These are phyloP conservation scores for Andrena hattorfiana DNA, from an alignment of 2,888 invertebrate species.

Conservation along the genomic window DNA sequence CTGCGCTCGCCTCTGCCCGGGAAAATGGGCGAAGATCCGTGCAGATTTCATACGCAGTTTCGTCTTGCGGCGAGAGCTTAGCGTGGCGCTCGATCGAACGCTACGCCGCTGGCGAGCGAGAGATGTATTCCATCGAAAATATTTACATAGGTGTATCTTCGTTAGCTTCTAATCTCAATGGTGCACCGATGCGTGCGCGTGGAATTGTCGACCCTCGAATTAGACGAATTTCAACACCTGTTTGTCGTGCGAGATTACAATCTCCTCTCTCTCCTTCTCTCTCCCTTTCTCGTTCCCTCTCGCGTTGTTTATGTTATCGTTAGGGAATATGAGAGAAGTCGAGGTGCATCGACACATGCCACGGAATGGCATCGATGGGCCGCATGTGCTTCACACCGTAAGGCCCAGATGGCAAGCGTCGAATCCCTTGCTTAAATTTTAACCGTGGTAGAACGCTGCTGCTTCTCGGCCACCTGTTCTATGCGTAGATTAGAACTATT, in stretches of 20 bases:
- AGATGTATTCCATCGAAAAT: background rate
- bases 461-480: constrained; percentile 80
- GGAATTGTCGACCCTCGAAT: background rate
- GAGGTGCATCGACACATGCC: constrained; percentile 29
- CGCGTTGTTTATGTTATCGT: constrained; percentile 1
- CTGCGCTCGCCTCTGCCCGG: background rate
- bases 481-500: constrained; percentile 65
- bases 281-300: background rate
- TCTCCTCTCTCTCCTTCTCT: background rate
- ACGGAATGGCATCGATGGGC: constrained; percentile 65
- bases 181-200: too few relatives aligned
- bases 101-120: too few relatives aligned
- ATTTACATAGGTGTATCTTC: background rate
- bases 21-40: background rate
- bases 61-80: background rate
- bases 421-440: constrained; percentile 81
- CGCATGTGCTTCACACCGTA: constrained; percentile 72
- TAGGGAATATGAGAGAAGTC: constrained; percentile 42
- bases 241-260: background rate
- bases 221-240: background rate
- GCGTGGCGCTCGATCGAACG: background rate
- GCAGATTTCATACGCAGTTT: background rate
- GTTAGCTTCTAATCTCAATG: background rate
- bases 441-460: constrained; percentile 74
- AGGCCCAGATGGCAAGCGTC: constrained; percentile 84